phyloP scores from a whole-genome alignment of 1,140 invertebrate genomes.

The Battus philenor region DNA sequence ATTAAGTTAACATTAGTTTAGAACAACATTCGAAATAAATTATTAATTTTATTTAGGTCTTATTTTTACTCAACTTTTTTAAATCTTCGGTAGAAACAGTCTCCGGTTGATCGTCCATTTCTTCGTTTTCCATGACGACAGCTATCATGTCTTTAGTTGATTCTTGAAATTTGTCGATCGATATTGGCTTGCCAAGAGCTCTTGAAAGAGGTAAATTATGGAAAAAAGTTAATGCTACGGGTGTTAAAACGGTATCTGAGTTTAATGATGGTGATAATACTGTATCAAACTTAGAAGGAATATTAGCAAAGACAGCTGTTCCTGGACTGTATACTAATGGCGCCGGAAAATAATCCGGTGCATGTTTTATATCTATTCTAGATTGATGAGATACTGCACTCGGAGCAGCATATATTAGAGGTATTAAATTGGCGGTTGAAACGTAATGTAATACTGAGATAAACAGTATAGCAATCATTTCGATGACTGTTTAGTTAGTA shows the following conservation, averaged over 20 bases:
- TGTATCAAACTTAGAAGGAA: slow-evolving; percentile 24
- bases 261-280: slow-evolving; percentile 30
- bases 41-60: neutral
- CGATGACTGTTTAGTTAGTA: slow-evolving; percentile 21
- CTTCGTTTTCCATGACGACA: slow-evolving; percentile 10
- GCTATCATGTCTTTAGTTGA: slow-evolving; percentile 7
- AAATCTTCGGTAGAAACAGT: too few species aligned
- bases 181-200: slow-evolving; percentile 47
- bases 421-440: slow-evolving; percentile 31
- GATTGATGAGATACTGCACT: slow-evolving; percentile 57
- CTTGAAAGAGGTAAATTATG: slow-evolving; percentile 47
- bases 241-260: slow-evolving; percentile 32
- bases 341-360: slow-evolving; percentile 27
- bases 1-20: too few species aligned
- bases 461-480: slow-evolving; percentile 44
- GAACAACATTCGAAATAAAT: too few species aligned
- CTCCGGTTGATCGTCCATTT: slow-evolving; percentile 1
- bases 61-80: slow-evolving; percentile 6
- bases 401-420: slow-evolving; percentile 52
- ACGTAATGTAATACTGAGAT: slow-evolving; percentile 24
- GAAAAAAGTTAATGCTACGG: slow-evolving; percentile 44
- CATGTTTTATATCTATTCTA: slow-evolving; percentile 50
- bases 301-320: slow-evolving; percentile 25
- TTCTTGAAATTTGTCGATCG: slow-evolving; percentile 31
- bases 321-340: slow-evolving; percentile 44